Conservation (phyloP, 2,113 vertebrate genomes). For the Rhinolophus sinicus region DNA sequence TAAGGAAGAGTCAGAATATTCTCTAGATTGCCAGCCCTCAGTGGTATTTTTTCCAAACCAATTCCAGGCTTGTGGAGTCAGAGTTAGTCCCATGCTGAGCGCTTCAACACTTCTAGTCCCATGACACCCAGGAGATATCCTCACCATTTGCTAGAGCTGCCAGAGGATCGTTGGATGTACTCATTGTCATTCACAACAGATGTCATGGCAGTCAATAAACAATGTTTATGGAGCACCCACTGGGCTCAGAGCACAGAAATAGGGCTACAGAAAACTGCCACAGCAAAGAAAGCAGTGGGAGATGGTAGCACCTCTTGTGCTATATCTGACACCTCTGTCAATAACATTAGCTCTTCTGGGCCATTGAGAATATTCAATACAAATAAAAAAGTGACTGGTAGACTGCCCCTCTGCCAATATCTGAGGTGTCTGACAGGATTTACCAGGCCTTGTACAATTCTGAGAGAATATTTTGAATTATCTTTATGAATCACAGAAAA, state of each 20-base stretch:
- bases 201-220: conserved; percentile 25
- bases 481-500: conserved; percentile 37
- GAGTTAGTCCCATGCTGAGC: neutral
- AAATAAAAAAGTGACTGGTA: neutral
- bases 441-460: neutral
- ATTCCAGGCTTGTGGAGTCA: neutral
- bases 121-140: neutral
- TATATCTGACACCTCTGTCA: neutral
- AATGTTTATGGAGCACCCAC: neutral
- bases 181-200: conserved; percentile 37
- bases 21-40: neutral
- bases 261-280: neutral
- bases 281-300: neutral
- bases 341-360: neutral
- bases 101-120: neutral
- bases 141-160: neutral
- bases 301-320: neutral
- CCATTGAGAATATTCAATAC: conserved; percentile 2
- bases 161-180: neutral
- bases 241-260: neutral
- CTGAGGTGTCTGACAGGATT: neutral
- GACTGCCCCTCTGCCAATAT: neutral
- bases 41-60: neutral
- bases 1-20: neutral
- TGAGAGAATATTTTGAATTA: neutral